A percentile compares a stretch with the other conserved stretches of the same genome.
These are phyloP conservation scores for Labeo calbasu DNA, from an alignment of 2,797 vertebrate species.

Conservation along the genomic window DNA sequence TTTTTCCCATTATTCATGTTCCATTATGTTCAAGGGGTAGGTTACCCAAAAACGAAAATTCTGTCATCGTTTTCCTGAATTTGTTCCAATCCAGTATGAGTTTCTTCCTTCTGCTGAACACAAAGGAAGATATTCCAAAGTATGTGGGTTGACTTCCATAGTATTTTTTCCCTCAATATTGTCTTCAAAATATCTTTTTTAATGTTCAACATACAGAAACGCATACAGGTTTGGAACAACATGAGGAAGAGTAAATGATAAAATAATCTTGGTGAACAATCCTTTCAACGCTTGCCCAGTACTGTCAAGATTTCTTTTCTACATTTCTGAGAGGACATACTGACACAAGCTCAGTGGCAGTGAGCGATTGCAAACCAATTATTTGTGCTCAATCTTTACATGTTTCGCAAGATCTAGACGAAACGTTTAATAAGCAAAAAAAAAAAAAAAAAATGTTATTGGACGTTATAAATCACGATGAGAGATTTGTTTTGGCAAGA, in stretches of 20 bases:
- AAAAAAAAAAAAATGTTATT: slow-evolving; percentile 67
- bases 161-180: not conserved
- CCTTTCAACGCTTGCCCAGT: slow-evolving; percentile 59
- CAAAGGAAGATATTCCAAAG: not conserved
- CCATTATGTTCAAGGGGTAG: slow-evolving; percentile 52
- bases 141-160: not conserved
- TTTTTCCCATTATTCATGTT: slow-evolving; percentile 53
- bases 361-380: slow-evolving; percentile 55
- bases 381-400: slow-evolving; percentile 46
- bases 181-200: not conserved
- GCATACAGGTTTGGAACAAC: not conserved
- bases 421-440: slow-evolving; percentile 68
- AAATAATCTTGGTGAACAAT: not conserved
- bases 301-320: slow-evolving; percentile 57
- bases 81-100: not conserved
- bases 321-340: slow-evolving; percentile 37
- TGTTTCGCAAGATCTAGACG: slow-evolving; percentile 63
- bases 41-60: not conserved
- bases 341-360: slow-evolving; percentile 63
- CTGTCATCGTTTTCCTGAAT: not conserved
- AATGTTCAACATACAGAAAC: not conserved
- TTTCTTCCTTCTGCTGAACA: not conserved
- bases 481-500: slow-evolving; percentile 65
- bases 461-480: slow-evolving; percentile 68
- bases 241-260: not conserved